These are phyloP conservation scores for Probosciger aterrimus DNA, from an alignment of 2,113 vertebrate species.

Conservation along the genomic window DNA sequence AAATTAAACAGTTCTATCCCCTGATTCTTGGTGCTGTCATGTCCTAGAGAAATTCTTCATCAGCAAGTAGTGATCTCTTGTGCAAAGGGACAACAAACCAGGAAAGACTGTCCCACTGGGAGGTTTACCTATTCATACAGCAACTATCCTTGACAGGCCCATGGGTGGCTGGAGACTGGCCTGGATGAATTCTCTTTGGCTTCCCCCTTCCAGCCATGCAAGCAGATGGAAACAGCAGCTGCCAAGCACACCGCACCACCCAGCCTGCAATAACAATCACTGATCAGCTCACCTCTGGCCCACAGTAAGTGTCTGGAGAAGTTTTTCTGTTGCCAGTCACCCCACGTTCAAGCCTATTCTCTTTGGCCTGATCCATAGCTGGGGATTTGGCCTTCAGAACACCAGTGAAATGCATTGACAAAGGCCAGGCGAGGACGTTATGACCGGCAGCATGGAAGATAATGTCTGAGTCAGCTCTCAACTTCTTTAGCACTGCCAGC, in stretches of 20 bases:
- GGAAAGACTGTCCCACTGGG: not conserved
- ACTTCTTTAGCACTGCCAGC: not conserved
- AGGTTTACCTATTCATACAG: not conserved
- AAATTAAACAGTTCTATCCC: not conserved
- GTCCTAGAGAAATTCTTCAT: not conserved
- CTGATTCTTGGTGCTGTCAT: not conserved
- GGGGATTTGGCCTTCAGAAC: not conserved
- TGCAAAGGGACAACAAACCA: not conserved
- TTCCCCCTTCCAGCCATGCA: not conserved
- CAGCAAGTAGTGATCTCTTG: not conserved
- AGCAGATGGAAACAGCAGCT: constrained; percentile 3
- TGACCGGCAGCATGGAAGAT: not conserved
- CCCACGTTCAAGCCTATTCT: not conserved
- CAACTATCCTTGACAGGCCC: accelerated
- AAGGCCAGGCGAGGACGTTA: constrained; percentile 32
- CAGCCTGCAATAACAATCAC: constrained; percentile 26
- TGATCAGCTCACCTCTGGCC: constrained; percentile 40
- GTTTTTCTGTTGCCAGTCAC: not conserved
- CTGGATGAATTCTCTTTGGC: not conserved
- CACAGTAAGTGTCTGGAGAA: not conserved
- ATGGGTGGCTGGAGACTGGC: not conserved
- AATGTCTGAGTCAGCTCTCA: constrained; percentile 39
- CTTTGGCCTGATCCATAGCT: not conserved
- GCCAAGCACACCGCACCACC: not conserved
- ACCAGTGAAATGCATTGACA: not conserved